Base-by-base conservation (phyloP, 2,888 invertebrate genomes). In the Euproctis similis region DNA sequence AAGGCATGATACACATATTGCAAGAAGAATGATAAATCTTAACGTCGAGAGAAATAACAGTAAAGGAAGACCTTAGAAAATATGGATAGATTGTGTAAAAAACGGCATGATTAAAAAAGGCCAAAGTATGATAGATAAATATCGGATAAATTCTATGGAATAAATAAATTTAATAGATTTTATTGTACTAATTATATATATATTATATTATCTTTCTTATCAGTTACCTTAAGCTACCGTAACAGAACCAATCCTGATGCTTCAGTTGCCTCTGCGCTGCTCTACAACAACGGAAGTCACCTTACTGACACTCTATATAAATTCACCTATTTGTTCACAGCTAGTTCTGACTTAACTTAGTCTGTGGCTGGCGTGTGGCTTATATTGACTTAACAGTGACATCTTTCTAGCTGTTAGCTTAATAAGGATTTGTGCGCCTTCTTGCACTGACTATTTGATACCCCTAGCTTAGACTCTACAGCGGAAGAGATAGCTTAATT, bases 341-440 rank as follows among this genome's bases (percentile, higher is more conserved):
- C 67, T 73, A 72, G 71, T 71, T 69, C 59, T 42, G 44, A 59
- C 61, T 65, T 71, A n/a, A 68, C 67, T 69, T 63, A 57, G 60
- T 43, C 55, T 54, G 60, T 28, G 53, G 54, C 34, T 31, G 27
- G 55, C 53, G 47, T 53, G 51, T 34, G 48, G 59, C 57, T 66
- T 60, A 53, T 48, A 38, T 34, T 33, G 46, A 34, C 53, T 49
- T 44, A 33, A 42, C 43, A 37, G 40, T 47, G 65, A 55, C 59
- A 63, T 53, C 51, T 57, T 53, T 51, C 53, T 54, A 14, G 57
- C 58, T 62, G 51, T 44, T 51, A 54, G 63, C 64, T 68, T 68
- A 64, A 59, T 65, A 57, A 43, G 51, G 54, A 58, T 68, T 65
- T 60, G 55, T 58, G 49, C 38, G 41, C 52, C 55, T 53, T 48